phyloP scores from a whole-genome alignment of 2,113 vertebrate genomes.

The Neolamprologus cancellatus region DNA sequence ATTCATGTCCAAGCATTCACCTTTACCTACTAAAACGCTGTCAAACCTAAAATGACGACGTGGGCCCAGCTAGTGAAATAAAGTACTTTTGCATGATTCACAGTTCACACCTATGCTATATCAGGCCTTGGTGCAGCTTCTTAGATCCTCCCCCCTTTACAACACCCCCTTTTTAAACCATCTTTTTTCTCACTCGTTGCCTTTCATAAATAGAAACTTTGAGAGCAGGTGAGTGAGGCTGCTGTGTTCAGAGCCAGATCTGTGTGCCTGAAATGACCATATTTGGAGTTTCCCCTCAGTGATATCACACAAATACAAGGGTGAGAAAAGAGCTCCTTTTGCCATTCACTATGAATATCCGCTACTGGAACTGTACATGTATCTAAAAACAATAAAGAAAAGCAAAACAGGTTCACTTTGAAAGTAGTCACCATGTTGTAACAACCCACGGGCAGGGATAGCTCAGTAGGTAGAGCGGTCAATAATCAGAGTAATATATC shows the following conservation, averaged over 20 bases:
- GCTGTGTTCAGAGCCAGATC: neutral
- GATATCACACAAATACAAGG: neutral
- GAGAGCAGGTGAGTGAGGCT: neutral
- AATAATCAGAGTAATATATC: neutral
- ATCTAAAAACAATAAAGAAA: neutral
- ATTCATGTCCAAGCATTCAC: fast-evolving
- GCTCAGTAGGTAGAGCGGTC: neutral
- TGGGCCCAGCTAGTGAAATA: neutral
- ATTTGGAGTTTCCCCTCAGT: neutral
- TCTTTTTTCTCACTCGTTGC: neutral
- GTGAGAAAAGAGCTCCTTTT: neutral
- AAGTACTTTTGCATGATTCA: neutral
- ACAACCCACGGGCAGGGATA: neutral
- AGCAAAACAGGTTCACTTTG: neutral
- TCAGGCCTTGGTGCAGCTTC: neutral
- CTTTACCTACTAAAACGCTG: neutral
- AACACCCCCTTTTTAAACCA: neutral
- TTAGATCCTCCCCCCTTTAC: neutral
- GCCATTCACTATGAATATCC: neutral
- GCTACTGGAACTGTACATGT: neutral
- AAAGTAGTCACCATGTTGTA: neutral
- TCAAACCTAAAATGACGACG: fast-evolving
- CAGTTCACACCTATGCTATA: neutral
- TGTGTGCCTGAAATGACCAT: neutral
- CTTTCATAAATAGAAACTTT: neutral